A percentile compares a stretch with the other conserved stretches of the same genome.
These are phyloP conservation scores for Ceratoteleas bidentatus DNA, from an alignment of 1,140 invertebrate genomes.

Conservation along the genomic window DNA sequence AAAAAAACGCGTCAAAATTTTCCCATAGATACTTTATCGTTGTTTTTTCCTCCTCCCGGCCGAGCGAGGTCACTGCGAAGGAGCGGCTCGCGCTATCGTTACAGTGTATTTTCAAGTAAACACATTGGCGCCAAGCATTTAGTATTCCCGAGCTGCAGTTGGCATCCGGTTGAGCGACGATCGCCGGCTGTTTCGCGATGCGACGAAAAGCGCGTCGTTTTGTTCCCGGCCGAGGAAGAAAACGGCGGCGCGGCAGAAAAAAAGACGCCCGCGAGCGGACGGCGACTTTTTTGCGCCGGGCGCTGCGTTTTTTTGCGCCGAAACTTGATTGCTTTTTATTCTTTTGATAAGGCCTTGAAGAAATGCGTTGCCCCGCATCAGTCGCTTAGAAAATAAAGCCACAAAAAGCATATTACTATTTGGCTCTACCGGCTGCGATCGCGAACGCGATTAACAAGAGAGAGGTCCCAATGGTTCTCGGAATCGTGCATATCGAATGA, in stretches of 20 bases:
- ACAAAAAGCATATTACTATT: constrained; percentile 66
- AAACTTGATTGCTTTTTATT: constrained; percentile 71
- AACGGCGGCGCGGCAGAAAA: no score
- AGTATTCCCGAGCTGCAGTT: constrained; percentile 76
- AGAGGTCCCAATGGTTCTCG: constrained; percentile 68
- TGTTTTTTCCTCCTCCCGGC: constrained; percentile 24
- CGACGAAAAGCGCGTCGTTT: constrained; percentile 58
- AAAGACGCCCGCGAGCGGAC: no score
- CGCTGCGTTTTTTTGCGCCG: constrained; percentile 49
- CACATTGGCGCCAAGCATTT: constrained; percentile 72
- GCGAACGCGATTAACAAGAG: constrained; percentile 68
- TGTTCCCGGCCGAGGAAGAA: no score
- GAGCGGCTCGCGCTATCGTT: constrained; percentile 65
- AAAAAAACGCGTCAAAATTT: constrained; percentile 48
- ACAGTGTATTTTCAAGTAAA: constrained; percentile 74
- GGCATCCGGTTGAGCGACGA: constrained; percentile 76
- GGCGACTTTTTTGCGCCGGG: no score
- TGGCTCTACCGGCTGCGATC: constrained; percentile 65
- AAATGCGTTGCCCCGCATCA: constrained; percentile 60
- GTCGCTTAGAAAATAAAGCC: constrained; percentile 65
- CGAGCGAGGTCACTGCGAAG: constrained; percentile 64
- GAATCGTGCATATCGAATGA: constrained; percentile 70
- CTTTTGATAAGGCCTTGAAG: constrained; percentile 69
- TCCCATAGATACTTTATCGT: constrained; percentile 66
- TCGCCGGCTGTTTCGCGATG: constrained; percentile 69